Percentiles rank a stretch among this genome's conserved stretches.
Conservation (phyloP, 2,797 vertebrate genomes). For the Manis javanica region DNA sequence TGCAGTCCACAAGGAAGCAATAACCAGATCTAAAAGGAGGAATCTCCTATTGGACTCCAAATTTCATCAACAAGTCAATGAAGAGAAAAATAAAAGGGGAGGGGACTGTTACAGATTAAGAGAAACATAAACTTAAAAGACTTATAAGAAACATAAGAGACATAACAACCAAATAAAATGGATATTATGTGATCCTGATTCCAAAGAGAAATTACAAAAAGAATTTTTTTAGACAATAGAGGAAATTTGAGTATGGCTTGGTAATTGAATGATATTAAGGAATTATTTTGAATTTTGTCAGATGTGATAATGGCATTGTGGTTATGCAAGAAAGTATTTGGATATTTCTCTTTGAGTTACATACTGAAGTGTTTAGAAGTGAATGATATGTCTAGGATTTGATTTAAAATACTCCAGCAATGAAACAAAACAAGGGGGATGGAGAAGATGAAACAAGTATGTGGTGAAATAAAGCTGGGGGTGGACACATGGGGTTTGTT, state of each 20-base stretch:
- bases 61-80: constrained; percentile 21
- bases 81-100: neutral
- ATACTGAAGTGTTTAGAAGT: neutral
- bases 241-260: neutral
- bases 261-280: neutral
- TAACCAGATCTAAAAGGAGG: neutral
- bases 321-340: neutral
- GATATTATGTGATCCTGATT: constrained; percentile 33
- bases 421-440: neutral
- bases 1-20: neutral
- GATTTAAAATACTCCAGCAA: constrained; percentile 4
- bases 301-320: constrained; percentile 13
- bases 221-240: neutral
- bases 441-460: neutral
- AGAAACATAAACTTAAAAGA: constrained; percentile 43
- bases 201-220: constrained; percentile 38
- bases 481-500: neutral
- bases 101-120: constrained; percentile 28
- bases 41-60: constrained; percentile 3
- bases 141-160: constrained; percentile 29
- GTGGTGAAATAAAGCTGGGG: neutral
- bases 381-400: neutral
- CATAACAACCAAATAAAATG: constrained; percentile 26
- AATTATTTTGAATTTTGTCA: constrained; percentile 27
- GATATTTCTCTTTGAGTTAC: neutral